These are phyloP conservation scores for Notolepis coatsorum DNA, from an alignment of 2,797 vertebrate species.

Conservation along the genomic window DNA sequence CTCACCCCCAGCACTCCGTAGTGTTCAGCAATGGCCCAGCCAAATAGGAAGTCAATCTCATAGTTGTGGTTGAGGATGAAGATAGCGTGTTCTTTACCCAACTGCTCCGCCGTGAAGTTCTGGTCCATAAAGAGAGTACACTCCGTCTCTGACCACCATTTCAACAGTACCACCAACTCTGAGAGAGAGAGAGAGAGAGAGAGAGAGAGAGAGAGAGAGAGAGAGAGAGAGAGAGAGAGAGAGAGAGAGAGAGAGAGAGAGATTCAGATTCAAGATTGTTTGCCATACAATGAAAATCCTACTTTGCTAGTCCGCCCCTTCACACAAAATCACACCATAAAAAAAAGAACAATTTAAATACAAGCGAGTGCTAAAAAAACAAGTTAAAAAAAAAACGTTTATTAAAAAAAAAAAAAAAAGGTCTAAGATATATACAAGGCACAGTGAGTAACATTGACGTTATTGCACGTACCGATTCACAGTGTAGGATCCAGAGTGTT, in stretches of 20 bases:
- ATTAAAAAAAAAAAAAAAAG: too few relatives aligned
- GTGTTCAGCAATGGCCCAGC: conserved; percentile 91
- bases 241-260: background rate
- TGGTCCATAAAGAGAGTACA: conserved; percentile 88
- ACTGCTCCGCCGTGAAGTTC: conserved; percentile 71
- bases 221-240: background rate
- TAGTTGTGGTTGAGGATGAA: conserved; percentile 93
- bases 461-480: too few relatives aligned
- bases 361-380: too few relatives aligned
- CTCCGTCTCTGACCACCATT: conserved; percentile 91
- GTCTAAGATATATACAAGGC: too few relatives aligned
- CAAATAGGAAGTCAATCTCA: conserved; percentile 92
- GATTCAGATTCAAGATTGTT: too few relatives aligned
- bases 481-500: too few relatives aligned
- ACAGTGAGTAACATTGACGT: too few relatives aligned
- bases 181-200: background rate
- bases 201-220: background rate
- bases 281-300: too few relatives aligned
- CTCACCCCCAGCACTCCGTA: conserved; percentile 89
- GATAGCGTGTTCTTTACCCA: conserved; percentile 89
- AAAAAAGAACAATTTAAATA: too few relatives aligned
- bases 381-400: too few relatives aligned
- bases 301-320: too few relatives aligned
- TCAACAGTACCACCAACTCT: conserved; percentile 91
- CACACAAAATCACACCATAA: too few relatives aligned